Evolutionary conservation across 1,140 invertebrate genomes (phyloP).

Genomic region (Mya arenaria): DNA sequence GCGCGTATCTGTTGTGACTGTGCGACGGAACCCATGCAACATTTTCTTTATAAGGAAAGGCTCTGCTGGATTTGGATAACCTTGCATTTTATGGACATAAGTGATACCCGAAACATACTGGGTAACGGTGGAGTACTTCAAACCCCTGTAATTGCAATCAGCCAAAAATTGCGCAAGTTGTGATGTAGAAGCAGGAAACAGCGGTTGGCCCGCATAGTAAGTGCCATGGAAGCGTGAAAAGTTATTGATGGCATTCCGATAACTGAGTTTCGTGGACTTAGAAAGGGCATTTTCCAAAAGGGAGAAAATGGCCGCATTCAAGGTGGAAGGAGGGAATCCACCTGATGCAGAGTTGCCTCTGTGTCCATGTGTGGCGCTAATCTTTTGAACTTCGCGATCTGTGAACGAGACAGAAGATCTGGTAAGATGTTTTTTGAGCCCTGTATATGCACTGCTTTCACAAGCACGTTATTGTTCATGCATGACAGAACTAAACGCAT

Average conservation of each 20-base stretch:
- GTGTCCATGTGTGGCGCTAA: constrained; percentile 8
- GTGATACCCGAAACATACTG: background rate
- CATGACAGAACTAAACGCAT: constrained; percentile 26
- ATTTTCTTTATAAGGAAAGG: too few relatives aligned
- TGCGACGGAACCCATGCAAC: too few relatives aligned
- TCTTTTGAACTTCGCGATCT: constrained; percentile 9
- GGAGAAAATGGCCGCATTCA: background rate
- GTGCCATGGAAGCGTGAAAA: background rate
- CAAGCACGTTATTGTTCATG: constrained; percentile 38
- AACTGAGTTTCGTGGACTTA: background rate
- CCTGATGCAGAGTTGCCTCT: background rate
- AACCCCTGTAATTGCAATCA: background rate
- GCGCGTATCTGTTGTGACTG: too few relatives aligned
- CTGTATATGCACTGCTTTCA: constrained; percentile 24
- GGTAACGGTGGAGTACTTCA: background rate
- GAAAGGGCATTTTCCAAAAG: background rate
- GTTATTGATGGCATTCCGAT: background rate
- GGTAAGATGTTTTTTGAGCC: constrained; percentile 27
- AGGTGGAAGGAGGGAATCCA: background rate
- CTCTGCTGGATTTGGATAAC: too few relatives aligned
- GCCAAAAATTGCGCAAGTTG: background rate
- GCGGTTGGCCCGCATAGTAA: background rate
- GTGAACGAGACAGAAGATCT: constrained; percentile 54
- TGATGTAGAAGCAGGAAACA: background rate
- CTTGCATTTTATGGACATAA: too few relatives aligned